Conservation (phyloP, 2,797 vertebrate species). For the Dendrocincla tyrannina region DNA sequence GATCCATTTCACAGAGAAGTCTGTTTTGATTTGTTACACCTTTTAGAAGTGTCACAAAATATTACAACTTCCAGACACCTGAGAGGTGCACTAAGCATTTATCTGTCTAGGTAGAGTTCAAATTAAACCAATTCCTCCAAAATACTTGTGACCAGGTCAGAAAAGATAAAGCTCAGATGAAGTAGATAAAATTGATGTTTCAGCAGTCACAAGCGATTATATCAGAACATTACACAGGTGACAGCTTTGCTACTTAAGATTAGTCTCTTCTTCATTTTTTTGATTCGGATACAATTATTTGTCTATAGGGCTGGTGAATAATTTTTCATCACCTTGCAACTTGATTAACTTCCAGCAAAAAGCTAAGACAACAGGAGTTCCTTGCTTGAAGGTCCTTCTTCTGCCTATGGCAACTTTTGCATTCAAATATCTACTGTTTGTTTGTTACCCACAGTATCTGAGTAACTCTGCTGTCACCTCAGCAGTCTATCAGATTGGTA, state of each 20-base stretch:
- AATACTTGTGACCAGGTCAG: slow-evolving; percentile 49
- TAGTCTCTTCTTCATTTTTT: background rate
- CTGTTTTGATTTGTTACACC: slow-evolving; percentile 55
- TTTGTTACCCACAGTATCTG: background rate
- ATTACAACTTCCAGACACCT: slow-evolving; percentile 28
- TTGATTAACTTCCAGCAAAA: background rate
- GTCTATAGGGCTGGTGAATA: background rate
- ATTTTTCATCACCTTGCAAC: background rate
- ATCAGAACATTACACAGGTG: background rate
- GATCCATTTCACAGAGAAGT: background rate
- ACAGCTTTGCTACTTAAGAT: background rate
- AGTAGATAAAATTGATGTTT: slow-evolving; percentile 50
- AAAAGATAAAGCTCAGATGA: slow-evolving; percentile 56
- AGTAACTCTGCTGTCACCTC: background rate
- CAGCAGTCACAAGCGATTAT: background rate
- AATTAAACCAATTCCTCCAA: slow-evolving; percentile 40
- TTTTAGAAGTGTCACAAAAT: slow-evolving; percentile 54
- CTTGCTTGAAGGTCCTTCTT: background rate
- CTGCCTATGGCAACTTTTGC: background rate
- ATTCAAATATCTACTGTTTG: background rate
- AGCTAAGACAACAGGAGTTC: background rate
- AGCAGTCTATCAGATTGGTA: background rate
- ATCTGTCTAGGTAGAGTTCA: background rate
- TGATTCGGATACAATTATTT: background rate
- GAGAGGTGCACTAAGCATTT: background rate